Evolutionary conservation across 2,888 invertebrate genomes (phyloP).

Genomic region (Ophonus ardosiacus): DNA sequence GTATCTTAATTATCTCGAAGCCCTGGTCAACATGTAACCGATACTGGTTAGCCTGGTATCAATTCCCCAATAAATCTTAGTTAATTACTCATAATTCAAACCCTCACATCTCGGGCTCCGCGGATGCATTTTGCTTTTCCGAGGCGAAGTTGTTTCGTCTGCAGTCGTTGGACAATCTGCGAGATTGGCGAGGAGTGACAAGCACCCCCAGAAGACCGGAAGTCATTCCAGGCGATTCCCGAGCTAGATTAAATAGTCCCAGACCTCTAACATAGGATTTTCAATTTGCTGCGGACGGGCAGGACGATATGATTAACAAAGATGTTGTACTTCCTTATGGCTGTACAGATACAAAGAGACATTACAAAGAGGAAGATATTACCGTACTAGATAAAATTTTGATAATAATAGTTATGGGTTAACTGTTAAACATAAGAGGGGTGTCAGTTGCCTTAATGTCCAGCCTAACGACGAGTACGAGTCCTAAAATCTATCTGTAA

Average conservation of each 20-base stretch:
- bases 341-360: too few species aligned
- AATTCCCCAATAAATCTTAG: too few species aligned
- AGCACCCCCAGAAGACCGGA: slow-evolving; percentile 62
- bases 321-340: neutral
- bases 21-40: too few species aligned
- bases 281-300: slow-evolving; percentile 17
- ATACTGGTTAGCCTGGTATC: too few species aligned
- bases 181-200: slow-evolving; percentile 61
- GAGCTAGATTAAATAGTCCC: slow-evolving; percentile 60
- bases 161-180: slow-evolving; percentile 45
- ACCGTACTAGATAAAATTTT: too few species aligned
- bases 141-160: neutral
- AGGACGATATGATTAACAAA: slow-evolving; percentile 18
- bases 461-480: too few species aligned
- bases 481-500: too few species aligned
- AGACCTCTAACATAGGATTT: neutral
- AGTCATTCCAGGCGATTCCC: slow-evolving; percentile 57
- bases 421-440: too few species aligned
- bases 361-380: too few species aligned
- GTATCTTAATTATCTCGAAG: too few species aligned
- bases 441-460: too few species aligned
- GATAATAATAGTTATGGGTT: too few species aligned
- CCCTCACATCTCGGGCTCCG: neutral
- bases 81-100: neutral
- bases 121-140: neutral